Conservation (phyloP, 2,113 vertebrate species). For the Dasyurus viverrinus region DNA sequence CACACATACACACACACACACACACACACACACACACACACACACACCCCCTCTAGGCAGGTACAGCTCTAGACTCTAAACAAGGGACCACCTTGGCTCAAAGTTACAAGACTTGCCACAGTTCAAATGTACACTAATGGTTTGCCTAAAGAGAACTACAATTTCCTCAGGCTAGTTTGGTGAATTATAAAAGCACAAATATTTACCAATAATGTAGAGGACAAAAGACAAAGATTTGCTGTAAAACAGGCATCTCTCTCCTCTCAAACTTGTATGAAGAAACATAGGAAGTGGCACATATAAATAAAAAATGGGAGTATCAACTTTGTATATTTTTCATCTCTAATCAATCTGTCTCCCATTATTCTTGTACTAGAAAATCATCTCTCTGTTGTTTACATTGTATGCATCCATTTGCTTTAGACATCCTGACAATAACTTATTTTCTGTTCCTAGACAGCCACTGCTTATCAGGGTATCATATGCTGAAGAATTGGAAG, state of each 20-base stretch:
- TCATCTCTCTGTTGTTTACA: slow-evolving; percentile 67
- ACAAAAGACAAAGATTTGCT: slow-evolving; percentile 50
- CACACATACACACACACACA: not conserved
- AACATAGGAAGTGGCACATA: slow-evolving; percentile 74
- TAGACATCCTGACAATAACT: slow-evolving; percentile 76
- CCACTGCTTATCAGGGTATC: slow-evolving; percentile 71
- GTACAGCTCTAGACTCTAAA: not conserved
- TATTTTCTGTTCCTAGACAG: slow-evolving; percentile 78
- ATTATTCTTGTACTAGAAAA: slow-evolving; percentile 74
- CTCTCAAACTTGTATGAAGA: slow-evolving; percentile 67
- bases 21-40: not conserved
- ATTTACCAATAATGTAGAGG: slow-evolving; percentile 69
- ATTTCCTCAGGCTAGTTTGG: slow-evolving; percentile 68
- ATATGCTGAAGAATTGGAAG: not conserved
- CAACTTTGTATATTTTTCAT: slow-evolving; percentile 43
- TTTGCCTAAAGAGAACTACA: slow-evolving; percentile 75
- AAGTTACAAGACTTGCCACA: slow-evolving; percentile 1
- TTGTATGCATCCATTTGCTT: slow-evolving; percentile 73
- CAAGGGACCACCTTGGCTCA: not conserved
- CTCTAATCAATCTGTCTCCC: slow-evolving; percentile 66
- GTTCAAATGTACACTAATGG: slow-evolving; percentile 56
- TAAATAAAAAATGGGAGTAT: slow-evolving; percentile 69
- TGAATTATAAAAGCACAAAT: slow-evolving; percentile 79
- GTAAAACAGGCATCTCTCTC: slow-evolving; percentile 50
- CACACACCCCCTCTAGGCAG: no score